These are phyloP conservation scores for Campoplex capitator DNA, from an alignment of 2,888 invertebrate genomes.

Conservation along the genomic window DNA sequence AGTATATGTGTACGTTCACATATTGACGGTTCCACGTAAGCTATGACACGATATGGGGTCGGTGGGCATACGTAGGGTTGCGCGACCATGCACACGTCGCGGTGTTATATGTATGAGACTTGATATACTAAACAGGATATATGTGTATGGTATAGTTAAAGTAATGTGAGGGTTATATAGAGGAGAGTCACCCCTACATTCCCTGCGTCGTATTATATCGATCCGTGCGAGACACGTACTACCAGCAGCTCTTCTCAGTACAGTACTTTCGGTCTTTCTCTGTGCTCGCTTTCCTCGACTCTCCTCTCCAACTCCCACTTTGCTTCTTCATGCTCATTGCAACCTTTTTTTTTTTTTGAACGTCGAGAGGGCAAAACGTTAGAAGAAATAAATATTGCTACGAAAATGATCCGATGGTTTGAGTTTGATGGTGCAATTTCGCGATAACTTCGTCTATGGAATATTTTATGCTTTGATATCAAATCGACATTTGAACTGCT, in stretches of 20 bases:
- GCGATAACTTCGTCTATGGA: background rate
- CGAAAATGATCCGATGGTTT: background rate
- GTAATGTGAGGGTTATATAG: background rate
- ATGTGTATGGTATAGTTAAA: background rate
- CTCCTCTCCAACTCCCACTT: background rate
- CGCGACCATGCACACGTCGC: conserved; percentile 40
- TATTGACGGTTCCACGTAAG: conserved; percentile 43
- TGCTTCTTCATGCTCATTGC: background rate
- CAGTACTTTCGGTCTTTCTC: no score
- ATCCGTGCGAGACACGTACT: conserved; percentile 73
- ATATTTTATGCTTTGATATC: background rate
- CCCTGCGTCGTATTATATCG: conserved; percentile 73
- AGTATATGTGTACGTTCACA: background rate
- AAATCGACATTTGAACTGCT: background rate
- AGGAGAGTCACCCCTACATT: conserved; percentile 58
- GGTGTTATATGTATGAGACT: conserved; percentile 14
- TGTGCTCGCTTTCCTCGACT: background rate
- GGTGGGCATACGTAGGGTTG: conserved; percentile 53
- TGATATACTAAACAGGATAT: conserved; percentile 1
- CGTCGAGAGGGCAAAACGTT: background rate
- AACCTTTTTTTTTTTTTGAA: conserved; percentile 21
- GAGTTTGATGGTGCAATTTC: background rate
- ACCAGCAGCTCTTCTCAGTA: conserved; percentile 47
- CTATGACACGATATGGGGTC: conserved; percentile 51
- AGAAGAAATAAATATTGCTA: background rate